These are phyloP conservation scores for Rhingia rostrata DNA, from an alignment of 2,888 invertebrate species.

Conservation along the genomic window DNA sequence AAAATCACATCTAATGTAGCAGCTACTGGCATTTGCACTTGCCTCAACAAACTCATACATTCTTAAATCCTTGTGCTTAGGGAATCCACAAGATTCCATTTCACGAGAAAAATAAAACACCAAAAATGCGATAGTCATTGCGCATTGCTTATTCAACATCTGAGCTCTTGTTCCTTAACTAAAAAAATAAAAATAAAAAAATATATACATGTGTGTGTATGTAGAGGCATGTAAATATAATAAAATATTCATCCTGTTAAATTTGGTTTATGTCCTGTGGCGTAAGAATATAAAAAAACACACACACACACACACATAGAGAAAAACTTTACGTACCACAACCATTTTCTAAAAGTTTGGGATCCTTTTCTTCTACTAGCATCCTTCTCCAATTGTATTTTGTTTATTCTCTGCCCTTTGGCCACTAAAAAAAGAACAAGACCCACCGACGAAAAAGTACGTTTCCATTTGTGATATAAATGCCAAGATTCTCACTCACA, in stretches of 20 bases:
- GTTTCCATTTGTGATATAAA: slow-evolving; percentile 43
- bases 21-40: slow-evolving; percentile 18
- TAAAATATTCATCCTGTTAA: slow-evolving; percentile 71
- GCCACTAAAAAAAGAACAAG: slow-evolving; percentile 15
- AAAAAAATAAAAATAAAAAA: slow-evolving; percentile 1
- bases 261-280: slow-evolving; percentile 70
- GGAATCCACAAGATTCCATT: not conserved
- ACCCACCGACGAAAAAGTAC: slow-evolving; percentile 9
- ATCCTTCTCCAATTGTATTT: not conserved
- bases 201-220: not conserved
- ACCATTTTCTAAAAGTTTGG: slow-evolving; percentile 14
- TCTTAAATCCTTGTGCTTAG: not conserved
- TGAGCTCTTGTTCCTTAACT: slow-evolving; percentile 19
- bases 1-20: not conserved
- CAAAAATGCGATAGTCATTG: slow-evolving; percentile 22
- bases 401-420: slow-evolving; percentile 38
- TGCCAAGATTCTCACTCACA: slow-evolving; percentile 8
- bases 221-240: slow-evolving; percentile 42
- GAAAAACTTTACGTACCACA: slow-evolving; percentile 16
- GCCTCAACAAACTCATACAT: slow-evolving; percentile 11
- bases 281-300: slow-evolving; percentile 4
- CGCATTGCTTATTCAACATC: slow-evolving; percentile 28
- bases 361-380: not conserved
- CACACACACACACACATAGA: slow-evolving; percentile 18
- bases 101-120: slow-evolving; percentile 3